Evolutionary conservation across 2,888 invertebrate genomes (phyloP).

Genomic region (Hypena proboscidalis): DNA sequence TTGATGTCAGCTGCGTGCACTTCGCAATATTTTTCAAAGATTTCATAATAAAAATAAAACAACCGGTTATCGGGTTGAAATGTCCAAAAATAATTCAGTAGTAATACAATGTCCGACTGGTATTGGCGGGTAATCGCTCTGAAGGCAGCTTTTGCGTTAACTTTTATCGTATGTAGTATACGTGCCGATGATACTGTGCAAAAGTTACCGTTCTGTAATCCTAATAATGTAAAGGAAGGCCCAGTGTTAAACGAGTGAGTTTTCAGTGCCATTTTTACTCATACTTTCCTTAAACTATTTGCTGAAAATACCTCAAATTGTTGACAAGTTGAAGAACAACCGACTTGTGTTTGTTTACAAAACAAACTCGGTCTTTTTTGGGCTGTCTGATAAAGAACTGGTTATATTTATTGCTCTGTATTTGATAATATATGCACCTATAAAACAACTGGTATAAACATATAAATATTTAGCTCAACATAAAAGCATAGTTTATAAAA

Average conservation of each 20-base stretch:
- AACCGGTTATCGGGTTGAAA: slow-evolving; percentile 60
- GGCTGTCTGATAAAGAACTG: slow-evolving; percentile 6
- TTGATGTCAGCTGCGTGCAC: slow-evolving; percentile 38
- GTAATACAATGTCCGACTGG: slow-evolving; percentile 79
- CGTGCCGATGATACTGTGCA: slow-evolving; percentile 72
- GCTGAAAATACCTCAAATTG: neutral
- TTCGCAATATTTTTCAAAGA: slow-evolving; percentile 52
- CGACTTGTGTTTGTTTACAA: slow-evolving; percentile 42
- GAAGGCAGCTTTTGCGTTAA: slow-evolving; percentile 66
- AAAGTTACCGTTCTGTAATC: slow-evolving; percentile 79
- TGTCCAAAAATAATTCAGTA: slow-evolving; percentile 71
- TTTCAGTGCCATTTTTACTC: slow-evolving; percentile 5
- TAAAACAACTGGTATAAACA: neutral
- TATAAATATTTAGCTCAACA: slow-evolving; percentile 4
- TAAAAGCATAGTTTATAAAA: no score
- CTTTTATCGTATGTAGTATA: slow-evolving; percentile 67
- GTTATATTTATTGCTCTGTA: neutral
- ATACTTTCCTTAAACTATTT: neutral
- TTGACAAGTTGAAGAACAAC: neutral
- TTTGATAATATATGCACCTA: neutral
- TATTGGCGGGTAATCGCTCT: slow-evolving; percentile 75
- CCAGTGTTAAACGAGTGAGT: slow-evolving; percentile 72
- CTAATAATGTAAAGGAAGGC: slow-evolving; percentile 60
- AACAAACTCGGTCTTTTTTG: slow-evolving; percentile 24
- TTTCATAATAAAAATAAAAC: slow-evolving; percentile 68